These are phyloP conservation scores for Clitarchus hookeri DNA, from an alignment of 2,888 invertebrate genomes.

Conservation along the genomic window DNA sequence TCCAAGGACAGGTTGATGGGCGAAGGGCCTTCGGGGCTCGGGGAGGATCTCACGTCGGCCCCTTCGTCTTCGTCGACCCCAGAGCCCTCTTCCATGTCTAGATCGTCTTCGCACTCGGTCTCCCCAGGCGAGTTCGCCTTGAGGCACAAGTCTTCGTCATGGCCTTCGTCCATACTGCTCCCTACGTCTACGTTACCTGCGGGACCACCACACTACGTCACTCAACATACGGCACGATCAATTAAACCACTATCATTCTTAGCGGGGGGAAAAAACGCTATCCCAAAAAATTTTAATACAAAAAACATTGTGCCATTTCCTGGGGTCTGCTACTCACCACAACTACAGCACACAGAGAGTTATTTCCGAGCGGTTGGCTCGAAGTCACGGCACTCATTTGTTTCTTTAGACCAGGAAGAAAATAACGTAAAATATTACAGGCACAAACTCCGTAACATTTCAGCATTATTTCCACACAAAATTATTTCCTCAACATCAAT, in stretches of 20 bases:
- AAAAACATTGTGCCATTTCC: background rate
- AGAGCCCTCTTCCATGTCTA: slow-evolving; percentile 40
- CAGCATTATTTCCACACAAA: background rate
- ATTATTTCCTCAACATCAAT: background rate
- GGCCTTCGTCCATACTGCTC: slow-evolving; percentile 31
- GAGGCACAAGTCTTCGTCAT: slow-evolving; percentile 22
- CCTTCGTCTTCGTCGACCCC: slow-evolving; percentile 42
- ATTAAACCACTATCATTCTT: no score
- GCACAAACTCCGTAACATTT: background rate
- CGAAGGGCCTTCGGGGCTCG: slow-evolving; percentile 29
- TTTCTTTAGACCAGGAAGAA: no score
- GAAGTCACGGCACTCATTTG: no score
- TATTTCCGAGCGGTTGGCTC: background rate
- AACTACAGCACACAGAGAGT: background rate
- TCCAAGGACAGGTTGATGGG: background rate
- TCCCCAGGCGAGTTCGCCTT: slow-evolving; percentile 32
- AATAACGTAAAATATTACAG: background rate
- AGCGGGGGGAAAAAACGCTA: no score
- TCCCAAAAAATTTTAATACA: background rate
- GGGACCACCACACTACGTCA: background rate
- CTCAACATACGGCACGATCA: background rate
- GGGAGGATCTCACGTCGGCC: slow-evolving; percentile 34
- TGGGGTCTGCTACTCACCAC: background rate
- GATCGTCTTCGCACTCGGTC: slow-evolving; percentile 37
- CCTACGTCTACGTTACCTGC: background rate